Evolutionary conservation across 2,113 vertebrate species (phyloP).

Genomic region (Aspiorhynchus laticeps): DNA sequence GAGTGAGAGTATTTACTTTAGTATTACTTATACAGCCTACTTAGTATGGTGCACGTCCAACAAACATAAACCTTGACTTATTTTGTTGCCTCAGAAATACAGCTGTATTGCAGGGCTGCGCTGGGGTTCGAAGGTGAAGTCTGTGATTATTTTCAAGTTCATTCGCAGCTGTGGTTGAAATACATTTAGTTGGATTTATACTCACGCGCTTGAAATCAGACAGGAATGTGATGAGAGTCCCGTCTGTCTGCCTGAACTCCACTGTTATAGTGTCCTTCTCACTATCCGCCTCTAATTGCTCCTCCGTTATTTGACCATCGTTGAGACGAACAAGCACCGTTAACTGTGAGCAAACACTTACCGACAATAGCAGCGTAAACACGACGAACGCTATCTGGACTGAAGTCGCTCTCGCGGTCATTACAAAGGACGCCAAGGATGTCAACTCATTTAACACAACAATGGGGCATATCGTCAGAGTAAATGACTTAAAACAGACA

Average conservation of each 20-base stretch:
- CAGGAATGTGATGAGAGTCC: constrained; percentile 80
- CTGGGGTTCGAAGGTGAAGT: background rate
- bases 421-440: constrained; percentile 40
- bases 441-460: constrained; percentile 45
- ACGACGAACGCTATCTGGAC: constrained; percentile 30
- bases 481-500: background rate
- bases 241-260: constrained; percentile 82
- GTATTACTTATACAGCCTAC: no score
- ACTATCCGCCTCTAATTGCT: constrained; percentile 82
- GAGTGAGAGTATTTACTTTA: no score
- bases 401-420: constrained; percentile 46
- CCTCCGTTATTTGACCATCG: constrained; percentile 80
- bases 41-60: background rate
- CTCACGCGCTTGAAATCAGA: constrained; percentile 84
- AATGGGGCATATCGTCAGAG: constrained; percentile 38
- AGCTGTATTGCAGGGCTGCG: background rate
- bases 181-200: background rate
- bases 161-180: background rate
- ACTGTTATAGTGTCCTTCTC: constrained; percentile 78
- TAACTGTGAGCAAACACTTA: constrained; percentile 68
- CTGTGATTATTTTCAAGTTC: background rate
- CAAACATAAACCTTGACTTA: background rate
- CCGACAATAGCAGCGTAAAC: constrained; percentile 7
- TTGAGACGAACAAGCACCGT: constrained; percentile 80
- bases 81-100: background rate